Conservation (phyloP, 2,797 vertebrate species). For the Anolis apletophallus region DNA sequence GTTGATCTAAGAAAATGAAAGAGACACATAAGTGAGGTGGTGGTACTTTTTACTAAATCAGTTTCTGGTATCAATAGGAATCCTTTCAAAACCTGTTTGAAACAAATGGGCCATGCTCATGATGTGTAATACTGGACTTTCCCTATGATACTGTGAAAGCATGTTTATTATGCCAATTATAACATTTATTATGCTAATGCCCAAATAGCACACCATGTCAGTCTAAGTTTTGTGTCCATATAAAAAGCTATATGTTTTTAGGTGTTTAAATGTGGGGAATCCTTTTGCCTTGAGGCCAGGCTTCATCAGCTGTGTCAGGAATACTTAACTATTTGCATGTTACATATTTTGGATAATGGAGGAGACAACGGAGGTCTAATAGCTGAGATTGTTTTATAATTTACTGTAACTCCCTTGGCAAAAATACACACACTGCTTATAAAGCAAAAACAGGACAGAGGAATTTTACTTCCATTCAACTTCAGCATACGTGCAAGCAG, state of each 20-base stretch:
- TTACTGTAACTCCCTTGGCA: not conserved
- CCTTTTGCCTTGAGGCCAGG: slow-evolving; percentile 12
- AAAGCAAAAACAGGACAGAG: not conserved
- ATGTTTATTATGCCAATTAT: not conserved
- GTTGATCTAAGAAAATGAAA: slow-evolving; percentile 46
- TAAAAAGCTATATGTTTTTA: not conserved
- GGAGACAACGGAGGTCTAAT: not conserved
- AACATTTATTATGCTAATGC: not conserved
- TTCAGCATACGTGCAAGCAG: not conserved
- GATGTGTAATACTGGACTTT: slow-evolving; percentile 5
- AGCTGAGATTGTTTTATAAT: not conserved
- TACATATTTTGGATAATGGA: not conserved
- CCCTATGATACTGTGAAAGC: not conserved
- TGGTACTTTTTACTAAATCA: slow-evolving; percentile 10
- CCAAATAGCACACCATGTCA: not conserved
- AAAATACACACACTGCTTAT: not conserved
- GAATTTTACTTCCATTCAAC: not conserved
- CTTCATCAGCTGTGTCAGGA: not conserved
- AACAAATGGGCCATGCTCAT: slow-evolving; percentile 1
- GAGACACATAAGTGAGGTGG: slow-evolving; percentile 28
- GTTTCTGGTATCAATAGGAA: slow-evolving; percentile 7
- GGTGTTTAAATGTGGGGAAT: not conserved
- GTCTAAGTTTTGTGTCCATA: not conserved
- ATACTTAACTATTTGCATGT: not conserved
- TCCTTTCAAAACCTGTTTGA: slow-evolving; percentile 5